Percentiles rank a stretch among this genome's conserved stretches.
Evolutionary conservation across 2,113 vertebrate genomes (phyloP).

Genomic region (Nipponia nippon): DNA sequence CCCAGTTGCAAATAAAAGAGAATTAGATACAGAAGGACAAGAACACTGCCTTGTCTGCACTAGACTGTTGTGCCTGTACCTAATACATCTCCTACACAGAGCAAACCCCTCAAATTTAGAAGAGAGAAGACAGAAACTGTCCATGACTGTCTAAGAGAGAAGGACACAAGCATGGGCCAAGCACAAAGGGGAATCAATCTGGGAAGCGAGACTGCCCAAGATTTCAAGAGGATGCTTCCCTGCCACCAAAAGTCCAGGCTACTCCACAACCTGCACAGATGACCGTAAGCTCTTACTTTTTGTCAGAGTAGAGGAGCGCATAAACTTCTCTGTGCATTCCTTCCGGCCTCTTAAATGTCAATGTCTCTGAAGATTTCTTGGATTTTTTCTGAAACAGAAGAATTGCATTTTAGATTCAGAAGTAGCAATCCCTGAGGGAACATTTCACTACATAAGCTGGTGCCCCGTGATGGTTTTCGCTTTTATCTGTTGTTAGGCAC

Average conservation of each 20-base stretch:
- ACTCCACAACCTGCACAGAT: not conserved
- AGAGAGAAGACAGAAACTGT: not conserved
- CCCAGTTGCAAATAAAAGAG: not conserved
- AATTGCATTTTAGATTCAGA: not conserved
- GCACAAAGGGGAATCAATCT: not conserved
- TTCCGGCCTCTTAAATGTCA: slow-evolving; percentile 96
- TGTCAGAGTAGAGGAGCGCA: slow-evolving; percentile 96
- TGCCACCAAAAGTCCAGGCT: not conserved
- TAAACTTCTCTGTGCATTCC: slow-evolving; percentile 99
- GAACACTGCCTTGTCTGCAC: not conserved
- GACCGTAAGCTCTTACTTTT: slow-evolving; percentile 83
- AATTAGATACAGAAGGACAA: not conserved
- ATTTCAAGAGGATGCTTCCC: not conserved
- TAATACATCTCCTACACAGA: not conserved
- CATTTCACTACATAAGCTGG: not conserved
- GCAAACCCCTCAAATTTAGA: not conserved
- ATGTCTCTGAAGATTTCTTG: slow-evolving; percentile 91
- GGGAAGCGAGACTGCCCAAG: fast-evolving
- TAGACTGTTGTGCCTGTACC: not conserved
- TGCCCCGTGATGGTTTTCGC: not conserved
- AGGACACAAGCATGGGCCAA: not conserved
- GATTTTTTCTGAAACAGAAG: slow-evolving; percentile 88
- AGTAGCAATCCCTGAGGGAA: not conserved
- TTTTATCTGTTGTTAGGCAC: slow-evolving; percentile 6
- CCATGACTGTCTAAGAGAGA: not conserved